Conservation (phyloP, 2,888 invertebrate genomes). For the Aleiodes leptofemur region DNA sequence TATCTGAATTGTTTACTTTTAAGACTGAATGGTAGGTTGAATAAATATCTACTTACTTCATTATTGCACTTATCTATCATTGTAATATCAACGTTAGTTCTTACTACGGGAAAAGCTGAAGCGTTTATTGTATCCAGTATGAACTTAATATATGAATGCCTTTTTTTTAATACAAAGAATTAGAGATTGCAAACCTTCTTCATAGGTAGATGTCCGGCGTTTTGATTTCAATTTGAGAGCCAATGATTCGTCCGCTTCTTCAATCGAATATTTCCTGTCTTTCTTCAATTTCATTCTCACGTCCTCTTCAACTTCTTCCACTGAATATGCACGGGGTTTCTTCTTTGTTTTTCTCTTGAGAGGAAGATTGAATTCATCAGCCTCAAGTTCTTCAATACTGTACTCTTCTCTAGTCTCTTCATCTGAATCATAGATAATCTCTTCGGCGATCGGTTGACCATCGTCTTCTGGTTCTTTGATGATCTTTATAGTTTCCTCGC, state of each 20-base stretch:
- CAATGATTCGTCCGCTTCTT: slow-evolving; percentile 80
- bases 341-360: slow-evolving; percentile 67
- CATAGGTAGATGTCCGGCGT: slow-evolving; percentile 81
- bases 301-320: slow-evolving; percentile 77
- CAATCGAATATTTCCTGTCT: slow-evolving; percentile 75
- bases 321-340: slow-evolving; percentile 72
- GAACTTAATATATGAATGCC: slow-evolving; percentile 54
- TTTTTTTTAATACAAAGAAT: slow-evolving; percentile 48
- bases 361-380: slow-evolving; percentile 73
- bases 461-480: slow-evolving; percentile 81
- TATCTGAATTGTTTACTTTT: too few relatives aligned
- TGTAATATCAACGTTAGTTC: slow-evolving; percentile 43
- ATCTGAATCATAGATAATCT: slow-evolving; percentile 81
- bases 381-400: slow-evolving; percentile 69
- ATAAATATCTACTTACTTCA: too few relatives aligned
- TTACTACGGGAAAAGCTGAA: slow-evolving; percentile 39
- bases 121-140: slow-evolving; percentile 49
- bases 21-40: too few relatives aligned
- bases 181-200: slow-evolving; percentile 79
- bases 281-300: slow-evolving; percentile 74
- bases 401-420: slow-evolving; percentile 79
- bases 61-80: too few relatives aligned
- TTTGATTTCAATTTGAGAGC: slow-evolving; percentile 84
- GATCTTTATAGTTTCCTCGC: slow-evolving; percentile 85
- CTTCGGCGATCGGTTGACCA: slow-evolving; percentile 79